Base-by-base conservation (phyloP, 2,888 invertebrate species). In the Neria commutata region DNA sequence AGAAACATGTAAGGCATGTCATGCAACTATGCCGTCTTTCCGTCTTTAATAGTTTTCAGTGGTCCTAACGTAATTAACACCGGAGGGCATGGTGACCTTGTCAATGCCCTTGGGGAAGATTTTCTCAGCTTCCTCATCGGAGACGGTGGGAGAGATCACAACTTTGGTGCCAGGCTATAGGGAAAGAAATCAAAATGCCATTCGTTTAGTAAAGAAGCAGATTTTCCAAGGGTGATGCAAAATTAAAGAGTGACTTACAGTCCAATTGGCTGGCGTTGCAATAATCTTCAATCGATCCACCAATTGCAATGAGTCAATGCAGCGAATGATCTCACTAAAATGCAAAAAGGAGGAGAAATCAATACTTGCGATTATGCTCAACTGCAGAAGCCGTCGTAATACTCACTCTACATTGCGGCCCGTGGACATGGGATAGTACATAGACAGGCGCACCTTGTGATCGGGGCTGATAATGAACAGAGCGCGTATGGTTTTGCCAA, bases 261-360 rank as follows among this genome's bases (percentile, higher is more conserved):
- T 85, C 94, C 95, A 95, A 78, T 93, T 90, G 23, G 89, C 94
- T 19, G 94, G 94, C 3, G 94, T 95, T 8, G 93, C 94, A 58
- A 92, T 86, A 60, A 90, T 84, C 67, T 89, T 88, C 56, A 86
- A 82, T 58, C 83, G 84, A 65, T 88, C 88, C 1, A 89, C 90
- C 64, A 95, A 82, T 80, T 93, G 92, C 45, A 94, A 84, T 0
- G 93, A 92, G 77, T 94, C 94, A 63, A 94, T 86, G 23, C 90
- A 89, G 58, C 94, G 86, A 23, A 95, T 82, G 62, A 95, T 89
- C 84, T 95, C 94, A 83, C 93, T 94, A 50, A 1, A 58, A 52
- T 29, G 10, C 1, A 34, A 14, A 46, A 24, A 17, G 16, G 16
- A 0, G 11, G 23, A 52, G 21, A 1, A 33, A 29, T 33, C 8